These are phyloP conservation scores for Epinotia brunnichana DNA, from an alignment of 2,888 invertebrate genomes.

Conservation along the genomic window DNA sequence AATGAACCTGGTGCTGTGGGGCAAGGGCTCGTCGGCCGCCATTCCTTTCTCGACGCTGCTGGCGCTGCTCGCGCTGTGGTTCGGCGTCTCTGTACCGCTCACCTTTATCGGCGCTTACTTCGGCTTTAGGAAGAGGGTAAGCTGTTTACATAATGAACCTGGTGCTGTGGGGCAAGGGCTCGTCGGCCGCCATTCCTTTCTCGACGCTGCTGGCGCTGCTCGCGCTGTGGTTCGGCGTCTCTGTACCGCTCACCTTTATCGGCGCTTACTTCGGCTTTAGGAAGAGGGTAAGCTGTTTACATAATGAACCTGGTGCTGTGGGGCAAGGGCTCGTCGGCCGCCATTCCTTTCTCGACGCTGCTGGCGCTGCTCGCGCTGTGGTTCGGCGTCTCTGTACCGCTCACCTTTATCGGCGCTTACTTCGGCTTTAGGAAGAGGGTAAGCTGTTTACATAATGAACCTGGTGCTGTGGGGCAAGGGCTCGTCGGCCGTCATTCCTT, in stretches of 20 bases:
- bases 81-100: slow-evolving; percentile 98
- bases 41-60: slow-evolving; percentile 98
- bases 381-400: slow-evolving; percentile 99
- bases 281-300: no score
- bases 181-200: slow-evolving; percentile 98
- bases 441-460: no score
- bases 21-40: slow-evolving; percentile 97
- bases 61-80: slow-evolving; percentile 97
- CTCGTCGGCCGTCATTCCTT: no score
- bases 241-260: slow-evolving; percentile 98
- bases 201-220: slow-evolving; percentile 96
- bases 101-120: slow-evolving; percentile 99
- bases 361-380: slow-evolving; percentile 96
- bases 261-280: slow-evolving; percentile 98
- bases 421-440: slow-evolving; percentile 96
- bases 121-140: slow-evolving; percentile 95
- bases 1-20: slow-evolving; percentile 98
- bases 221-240: slow-evolving; percentile 99
- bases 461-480: no score
- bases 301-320: slow-evolving; percentile 98
- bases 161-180: slow-evolving; percentile 97
- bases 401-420: slow-evolving; percentile 98
- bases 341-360: slow-evolving; percentile 98
- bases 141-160: slow-evolving; percentile 97
- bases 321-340: slow-evolving; percentile 97